These are phyloP conservation scores for Caradrina clavipalpis DNA, from an alignment of 2,888 invertebrate genomes.

Conservation along the genomic window DNA sequence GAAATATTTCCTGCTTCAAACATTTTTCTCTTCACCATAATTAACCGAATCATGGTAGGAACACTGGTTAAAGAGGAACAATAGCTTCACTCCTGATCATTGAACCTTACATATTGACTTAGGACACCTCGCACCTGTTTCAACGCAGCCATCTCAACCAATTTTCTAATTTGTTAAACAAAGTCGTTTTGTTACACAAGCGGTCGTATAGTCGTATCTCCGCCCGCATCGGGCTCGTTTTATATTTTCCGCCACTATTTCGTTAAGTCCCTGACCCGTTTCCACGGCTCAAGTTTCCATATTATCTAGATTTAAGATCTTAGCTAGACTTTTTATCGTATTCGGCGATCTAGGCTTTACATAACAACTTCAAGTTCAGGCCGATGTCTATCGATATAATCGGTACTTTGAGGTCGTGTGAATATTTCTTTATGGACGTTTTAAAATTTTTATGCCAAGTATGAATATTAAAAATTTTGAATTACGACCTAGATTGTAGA, in stretches of 20 bases:
- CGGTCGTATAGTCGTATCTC: constrained; percentile 16
- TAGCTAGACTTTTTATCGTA: constrained; percentile 78
- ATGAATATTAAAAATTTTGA: constrained; percentile 56
- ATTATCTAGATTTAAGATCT: constrained; percentile 82
- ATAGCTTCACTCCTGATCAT: constrained; percentile 58
- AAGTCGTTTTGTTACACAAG: constrained; percentile 44
- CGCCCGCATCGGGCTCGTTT: constrained; percentile 41
- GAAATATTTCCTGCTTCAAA: constrained; percentile 34
- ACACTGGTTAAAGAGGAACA: constrained; percentile 36
- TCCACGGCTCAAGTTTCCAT: constrained; percentile 78
- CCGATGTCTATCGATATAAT: constrained; percentile 73
- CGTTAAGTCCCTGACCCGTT: constrained; percentile 80
- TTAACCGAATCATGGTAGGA: constrained; percentile 52
- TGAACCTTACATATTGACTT: constrained; percentile 63
- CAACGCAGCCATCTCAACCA: constrained; percentile 52
- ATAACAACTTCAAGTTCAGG: constrained; percentile 79
- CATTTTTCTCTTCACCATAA: constrained; percentile 30
- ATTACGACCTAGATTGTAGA: constrained; percentile 48
- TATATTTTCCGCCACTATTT: constrained; percentile 67
- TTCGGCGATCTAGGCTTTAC: constrained; percentile 75
- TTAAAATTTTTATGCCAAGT: constrained; percentile 60
- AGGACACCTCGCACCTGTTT: constrained; percentile 61
- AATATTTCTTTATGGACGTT: constrained; percentile 57
- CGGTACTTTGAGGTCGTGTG: constrained; percentile 63
- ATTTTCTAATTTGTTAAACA: constrained; percentile 58